These are phyloP conservation scores for Stenotaenia linearis DNA, from an alignment of 2,888 invertebrate genomes.

Conservation along the genomic window DNA sequence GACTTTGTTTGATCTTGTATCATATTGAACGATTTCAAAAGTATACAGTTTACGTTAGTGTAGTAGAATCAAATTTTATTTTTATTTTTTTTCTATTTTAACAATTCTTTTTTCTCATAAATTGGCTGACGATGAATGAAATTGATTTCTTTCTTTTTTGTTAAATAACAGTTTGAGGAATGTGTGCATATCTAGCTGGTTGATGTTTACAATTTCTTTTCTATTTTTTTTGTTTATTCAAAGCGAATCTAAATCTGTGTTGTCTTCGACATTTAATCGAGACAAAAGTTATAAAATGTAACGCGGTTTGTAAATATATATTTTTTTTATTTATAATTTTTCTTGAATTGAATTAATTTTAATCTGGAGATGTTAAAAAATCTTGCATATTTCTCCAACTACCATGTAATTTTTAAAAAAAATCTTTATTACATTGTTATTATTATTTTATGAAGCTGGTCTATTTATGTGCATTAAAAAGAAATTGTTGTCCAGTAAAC, in stretches of 20 bases:
- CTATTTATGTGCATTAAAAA: constrained; percentile 23
- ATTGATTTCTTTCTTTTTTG: not conserved
- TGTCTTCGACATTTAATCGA: too few species aligned
- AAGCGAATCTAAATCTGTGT: too few species aligned
- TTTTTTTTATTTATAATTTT: not conserved
- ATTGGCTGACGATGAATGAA: too few species aligned
- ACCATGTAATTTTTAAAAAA: too few species aligned
- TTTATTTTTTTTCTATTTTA: not conserved
- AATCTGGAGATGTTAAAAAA: not conserved
- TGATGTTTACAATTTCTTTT: not conserved
- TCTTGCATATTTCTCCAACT: not conserved
- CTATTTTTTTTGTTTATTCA: not conserved
- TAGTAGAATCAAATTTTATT: not conserved
- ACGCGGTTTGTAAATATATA: not conserved
- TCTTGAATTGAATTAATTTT: not conserved
- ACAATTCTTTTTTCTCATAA: too few species aligned
- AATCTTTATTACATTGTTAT: too few species aligned
- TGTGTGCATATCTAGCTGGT: constrained; percentile 6
- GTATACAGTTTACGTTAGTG: constrained; percentile 7
- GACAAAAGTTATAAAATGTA: not conserved
- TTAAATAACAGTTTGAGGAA: not conserved
- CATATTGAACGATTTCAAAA: constrained; percentile 16
- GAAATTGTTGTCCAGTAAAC: not conserved
- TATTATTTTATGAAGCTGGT: constrained; percentile 7
- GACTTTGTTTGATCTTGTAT: constrained; percentile 19